These are phyloP conservation scores for Lutjanus campechanus DNA, from an alignment of 2,797 vertebrate genomes.

Conservation along the genomic window DNA sequence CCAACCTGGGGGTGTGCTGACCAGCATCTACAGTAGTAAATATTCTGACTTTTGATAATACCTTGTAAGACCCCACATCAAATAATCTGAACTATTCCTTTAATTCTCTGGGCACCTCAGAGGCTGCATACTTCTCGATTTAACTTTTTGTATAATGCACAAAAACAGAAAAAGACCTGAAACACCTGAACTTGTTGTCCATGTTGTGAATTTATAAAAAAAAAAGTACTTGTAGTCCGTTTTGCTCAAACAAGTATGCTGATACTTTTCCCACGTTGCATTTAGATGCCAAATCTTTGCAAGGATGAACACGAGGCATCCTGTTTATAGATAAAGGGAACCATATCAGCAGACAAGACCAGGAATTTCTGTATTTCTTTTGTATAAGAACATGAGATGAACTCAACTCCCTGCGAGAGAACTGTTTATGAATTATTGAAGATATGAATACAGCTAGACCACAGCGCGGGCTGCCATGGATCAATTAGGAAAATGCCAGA, in stretches of 20 bases:
- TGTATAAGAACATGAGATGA: constrained; percentile 49
- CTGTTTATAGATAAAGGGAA: constrained; percentile 31
- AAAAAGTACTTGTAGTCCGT: background rate
- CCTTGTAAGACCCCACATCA: too few relatives aligned
- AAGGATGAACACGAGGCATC: background rate
- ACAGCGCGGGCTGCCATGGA: constrained; percentile 58
- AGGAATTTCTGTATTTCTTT: constrained; percentile 36
- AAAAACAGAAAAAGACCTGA: background rate
- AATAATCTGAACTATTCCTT: too few relatives aligned
- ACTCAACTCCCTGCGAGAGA: constrained; percentile 52
- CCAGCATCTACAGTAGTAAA: too few relatives aligned
- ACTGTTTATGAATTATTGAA: constrained; percentile 77
- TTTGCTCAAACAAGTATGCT: constrained; percentile 4
- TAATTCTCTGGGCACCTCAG: background rate
- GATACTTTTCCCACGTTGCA: background rate
- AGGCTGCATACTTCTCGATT: background rate
- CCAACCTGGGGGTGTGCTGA: too few relatives aligned
- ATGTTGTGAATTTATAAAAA: background rate
- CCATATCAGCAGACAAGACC: constrained; percentile 34
- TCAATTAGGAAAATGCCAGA: constrained; percentile 82
- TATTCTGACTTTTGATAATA: too few relatives aligned
- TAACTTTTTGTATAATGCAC: background rate
- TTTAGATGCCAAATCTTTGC: constrained; percentile 9
- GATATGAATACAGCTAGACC: constrained; percentile 59
- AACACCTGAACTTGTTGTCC: background rate